phyloP scores from a whole-genome alignment of 53 echinoderm and acorn worm species.

The Holothuria scabra region DNA sequence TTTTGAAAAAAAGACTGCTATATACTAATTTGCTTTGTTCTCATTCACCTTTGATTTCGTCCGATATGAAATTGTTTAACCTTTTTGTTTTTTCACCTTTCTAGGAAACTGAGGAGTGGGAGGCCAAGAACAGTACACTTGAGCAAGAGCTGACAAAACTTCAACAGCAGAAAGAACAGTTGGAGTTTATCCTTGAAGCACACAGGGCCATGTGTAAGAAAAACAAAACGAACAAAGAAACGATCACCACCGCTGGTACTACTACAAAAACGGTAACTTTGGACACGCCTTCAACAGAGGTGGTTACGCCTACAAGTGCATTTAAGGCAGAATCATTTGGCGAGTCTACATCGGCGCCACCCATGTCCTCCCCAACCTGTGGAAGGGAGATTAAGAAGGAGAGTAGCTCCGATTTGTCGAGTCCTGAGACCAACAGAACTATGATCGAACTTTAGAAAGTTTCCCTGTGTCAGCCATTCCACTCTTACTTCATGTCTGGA shows the following conservation, averaged over 20 bases:
- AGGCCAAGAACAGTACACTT: slow-evolving; percentile 87
- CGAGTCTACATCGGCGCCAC: slow-evolving; percentile 45
- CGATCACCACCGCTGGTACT: slow-evolving; percentile 37
- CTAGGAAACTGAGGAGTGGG: slow-evolving; percentile 99
- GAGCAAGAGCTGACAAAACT: slow-evolving; percentile 94
- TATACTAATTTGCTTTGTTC: too few species aligned
- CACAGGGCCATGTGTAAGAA: slow-evolving; percentile 97
- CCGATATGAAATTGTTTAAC: too few species aligned
- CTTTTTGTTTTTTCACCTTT: background rate
- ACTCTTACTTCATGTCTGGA: too few species aligned
- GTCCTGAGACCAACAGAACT: slow-evolving; percentile 83
- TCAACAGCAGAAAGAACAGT: slow-evolving; percentile 97
- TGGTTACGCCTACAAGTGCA: slow-evolving; percentile 93
- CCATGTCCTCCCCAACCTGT: slow-evolving; percentile 20
- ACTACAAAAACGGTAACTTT: slow-evolving; percentile 59
- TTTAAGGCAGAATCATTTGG: slow-evolving; percentile 68
- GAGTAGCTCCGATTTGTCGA: slow-evolving; percentile 80
- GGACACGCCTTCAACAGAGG: slow-evolving; percentile 92
- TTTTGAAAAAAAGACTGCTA: too few species aligned
- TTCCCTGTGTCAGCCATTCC: background rate
- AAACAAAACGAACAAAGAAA: slow-evolving; percentile 26
- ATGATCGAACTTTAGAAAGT: slow-evolving; percentile 77
- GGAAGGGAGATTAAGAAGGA: slow-evolving; percentile 45
- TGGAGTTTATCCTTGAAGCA: slow-evolving; percentile 96
- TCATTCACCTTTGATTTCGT: too few species aligned